Evolutionary conservation across 2,888 invertebrate species (phyloP), one percentile per base, ranked within the genome.

Genomic region (Helleia helle): DNA sequence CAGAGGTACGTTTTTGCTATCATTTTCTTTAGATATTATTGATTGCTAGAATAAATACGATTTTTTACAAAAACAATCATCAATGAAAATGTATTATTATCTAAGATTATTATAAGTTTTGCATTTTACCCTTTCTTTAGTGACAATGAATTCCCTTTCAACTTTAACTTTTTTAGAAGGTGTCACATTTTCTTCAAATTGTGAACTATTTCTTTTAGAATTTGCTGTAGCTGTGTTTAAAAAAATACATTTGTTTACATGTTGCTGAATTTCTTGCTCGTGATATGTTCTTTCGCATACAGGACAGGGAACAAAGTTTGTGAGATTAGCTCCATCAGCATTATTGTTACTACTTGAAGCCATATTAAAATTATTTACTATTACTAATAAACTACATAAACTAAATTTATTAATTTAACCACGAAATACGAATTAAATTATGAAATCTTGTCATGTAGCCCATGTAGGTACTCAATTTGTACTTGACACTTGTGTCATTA

Each of bases 231-330:
- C 40, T 18, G 68, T 58, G 50, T 89, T 90, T 22, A 92, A 67
- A 73, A 92, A 92, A 52, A 92, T 80, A 66, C 92, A 93, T 64
- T 86, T 90, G 58, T 90, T 89, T 0, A 87, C 91, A 62, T 93
- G 92, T 47, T 75, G 71, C 66, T 91, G 89, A 42, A 92, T 89
- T 18, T 76, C 54, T 11, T 63, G 52, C 36, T 71, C 55, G 13
- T 77, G 54, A 69, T 88, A 90, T 15, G 62, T 55, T 61, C 87
- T 87, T 41, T 69, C 75, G 63, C 92, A 93, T 40, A 93, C 81
- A 1, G 92, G 92, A 65, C 92, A 93, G 36, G 61, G 43, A 38
- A 80, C 52, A 13, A 37, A 13, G 25, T 44, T 25, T 18, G 8
- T 31, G n/a, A 36, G 4, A 15, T 9, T 3, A n/a, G 29, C 28